Percentiles rank a stretch among this genome's conserved stretches.
These are phyloP conservation scores for Parauchenoglanis ngamensis DNA, from an alignment of 2,797 vertebrate species.

Conservation along the genomic window DNA sequence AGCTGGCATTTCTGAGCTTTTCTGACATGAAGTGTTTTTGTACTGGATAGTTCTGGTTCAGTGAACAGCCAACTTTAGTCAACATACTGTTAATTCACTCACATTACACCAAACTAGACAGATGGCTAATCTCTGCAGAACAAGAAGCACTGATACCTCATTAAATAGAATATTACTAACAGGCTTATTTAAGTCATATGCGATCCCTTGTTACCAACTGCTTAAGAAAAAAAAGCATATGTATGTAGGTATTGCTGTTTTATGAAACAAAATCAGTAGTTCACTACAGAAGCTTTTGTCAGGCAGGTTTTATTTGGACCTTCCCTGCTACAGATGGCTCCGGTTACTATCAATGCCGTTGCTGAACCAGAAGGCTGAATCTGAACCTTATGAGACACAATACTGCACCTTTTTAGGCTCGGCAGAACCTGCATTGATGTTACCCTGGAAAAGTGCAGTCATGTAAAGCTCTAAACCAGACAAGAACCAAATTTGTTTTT, in stretches of 20 bases:
- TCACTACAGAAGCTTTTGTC: not conserved
- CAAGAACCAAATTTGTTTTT: not conserved
- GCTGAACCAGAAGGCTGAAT: not conserved
- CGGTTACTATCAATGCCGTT: not conserved
- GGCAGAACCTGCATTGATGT: not conserved
- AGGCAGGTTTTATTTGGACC: not conserved
- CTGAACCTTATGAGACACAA: not conserved
- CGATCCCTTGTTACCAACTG: not conserved
- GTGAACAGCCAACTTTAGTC: not conserved
- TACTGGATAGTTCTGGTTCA: not conserved
- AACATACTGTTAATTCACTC: not conserved
- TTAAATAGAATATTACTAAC: not conserved
- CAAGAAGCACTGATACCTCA: not conserved
- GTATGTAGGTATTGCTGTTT: not conserved
- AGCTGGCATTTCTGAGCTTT: too few relatives aligned
- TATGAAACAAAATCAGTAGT: not conserved
- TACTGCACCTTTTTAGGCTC: not conserved
- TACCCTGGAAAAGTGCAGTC: not conserved
- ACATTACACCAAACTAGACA: not conserved
- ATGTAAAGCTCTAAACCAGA: not conserved
- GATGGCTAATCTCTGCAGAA: not conserved
- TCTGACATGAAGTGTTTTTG: not conserved
- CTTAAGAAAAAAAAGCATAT: not conserved
- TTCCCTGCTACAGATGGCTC: not conserved
- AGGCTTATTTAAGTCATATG: not conserved